phyloP scores from a whole-genome alignment of 2,797 vertebrate species.

The Capromys pilorides region DNA sequence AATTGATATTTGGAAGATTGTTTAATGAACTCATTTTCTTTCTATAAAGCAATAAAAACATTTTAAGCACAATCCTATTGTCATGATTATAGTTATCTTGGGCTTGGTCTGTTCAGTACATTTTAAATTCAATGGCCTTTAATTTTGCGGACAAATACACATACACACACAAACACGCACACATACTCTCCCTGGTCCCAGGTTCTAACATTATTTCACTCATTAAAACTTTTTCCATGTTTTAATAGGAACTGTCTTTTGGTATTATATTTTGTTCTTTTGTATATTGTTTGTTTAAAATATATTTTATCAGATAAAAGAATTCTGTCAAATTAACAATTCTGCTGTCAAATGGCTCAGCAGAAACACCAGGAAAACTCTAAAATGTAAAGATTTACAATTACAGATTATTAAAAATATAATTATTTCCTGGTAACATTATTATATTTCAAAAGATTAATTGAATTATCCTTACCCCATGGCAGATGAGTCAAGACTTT shows the following conservation, averaged over 20 bases:
- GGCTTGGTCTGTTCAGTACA: background rate
- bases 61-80: background rate
- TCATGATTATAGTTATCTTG: background rate
- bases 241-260: slow-evolving; percentile 2
- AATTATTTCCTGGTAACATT: background rate
- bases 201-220: background rate
- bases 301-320: background rate
- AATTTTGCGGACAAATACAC: background rate
- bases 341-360: slow-evolving; percentile 45
- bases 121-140: background rate
- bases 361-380: slow-evolving; percentile 33
- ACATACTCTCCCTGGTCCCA: background rate
- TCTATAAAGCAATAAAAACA: background rate
- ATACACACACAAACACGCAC: background rate
- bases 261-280: background rate
- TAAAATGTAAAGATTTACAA: slow-evolving; percentile 18
- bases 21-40: background rate
- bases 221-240: background rate
- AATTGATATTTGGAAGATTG: background rate
- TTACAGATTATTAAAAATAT: background rate
- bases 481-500: background rate
- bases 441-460: background rate
- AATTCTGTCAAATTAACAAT: slow-evolving; percentile 28
- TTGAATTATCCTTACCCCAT: background rate
- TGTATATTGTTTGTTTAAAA: background rate